Base-by-base conservation (phyloP, 2,797 vertebrate genomes). In the Pagetopsis macropterus region DNA sequence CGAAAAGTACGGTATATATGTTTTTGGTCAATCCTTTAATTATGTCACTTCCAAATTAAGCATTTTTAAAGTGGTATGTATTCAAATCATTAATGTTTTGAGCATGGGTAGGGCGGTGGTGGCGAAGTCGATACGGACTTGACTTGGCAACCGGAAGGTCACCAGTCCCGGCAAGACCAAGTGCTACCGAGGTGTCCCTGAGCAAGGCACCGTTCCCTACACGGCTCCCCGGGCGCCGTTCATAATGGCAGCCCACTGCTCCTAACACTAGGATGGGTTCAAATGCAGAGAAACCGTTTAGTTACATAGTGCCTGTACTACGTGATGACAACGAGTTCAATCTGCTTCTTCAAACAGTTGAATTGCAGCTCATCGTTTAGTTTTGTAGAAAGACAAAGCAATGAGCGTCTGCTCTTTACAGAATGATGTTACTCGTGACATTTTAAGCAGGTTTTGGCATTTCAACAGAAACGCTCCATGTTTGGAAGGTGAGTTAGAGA, bases 391-490 rank as follows among this genome's bases (percentile, higher is more conserved):
- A 70, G 41, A 72, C 60, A 66, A 55, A 72, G 45, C 65, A 63
- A 80, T 76, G 68, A 46, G 44, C 46, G 64, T 72, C 58, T 72
- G 16, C 21, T 66, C 31, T 70, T 51, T 50, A 56, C 17, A 76
- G 41, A 82, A 72, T 52, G 13, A 64, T 55, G 64, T 45, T 68
- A 33, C 61, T 58, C 0, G 37, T 75, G 60, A 77, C 59, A 83
- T 83, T 81, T 82, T 63, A 21, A 41, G 33, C 10, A 59, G 58
- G 59, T 75, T 54, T 79, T 55, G 59, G 61, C 12, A 67, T 73
- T 71, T 78, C 55, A 31, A 65, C 37, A 82, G 67, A 63, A 64
- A 72, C 52, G 40, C 4, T 13, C 19, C 3, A 46, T 2, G 3
- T 65, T 68, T 52, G 31, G 16, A 83, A 44, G 60, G 59, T 74